phyloP scores from a whole-genome alignment of 2,113 vertebrate genomes.

The Psettodes erumei region DNA sequence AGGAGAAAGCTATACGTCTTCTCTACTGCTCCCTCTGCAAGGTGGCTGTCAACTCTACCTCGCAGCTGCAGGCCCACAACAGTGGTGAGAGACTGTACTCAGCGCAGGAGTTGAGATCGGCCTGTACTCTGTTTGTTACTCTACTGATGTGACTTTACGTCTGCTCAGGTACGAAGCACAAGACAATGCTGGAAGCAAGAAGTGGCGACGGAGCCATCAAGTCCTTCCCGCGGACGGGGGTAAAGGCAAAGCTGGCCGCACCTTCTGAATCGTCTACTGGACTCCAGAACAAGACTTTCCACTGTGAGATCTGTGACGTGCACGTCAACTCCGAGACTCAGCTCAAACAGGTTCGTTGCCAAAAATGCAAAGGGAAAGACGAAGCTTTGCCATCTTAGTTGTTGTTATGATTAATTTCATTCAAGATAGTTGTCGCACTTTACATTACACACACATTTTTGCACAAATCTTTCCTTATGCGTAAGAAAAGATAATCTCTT shows the following conservation, averaged over 20 bases:
- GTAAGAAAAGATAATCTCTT: background rate
- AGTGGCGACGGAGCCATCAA: slow-evolving; percentile 96
- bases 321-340: slow-evolving; percentile 99
- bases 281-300: slow-evolving; percentile 98
- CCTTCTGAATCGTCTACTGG: slow-evolving; percentile 87
- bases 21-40: slow-evolving; percentile 99
- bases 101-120: background rate
- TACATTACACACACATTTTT: too few species aligned
- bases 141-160: background rate
- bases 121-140: background rate
- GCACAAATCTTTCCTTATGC: too few species aligned
- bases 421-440: background rate
- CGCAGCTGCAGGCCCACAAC: slow-evolving; percentile 98
- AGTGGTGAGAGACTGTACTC: slow-evolving; percentile 86
- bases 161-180: slow-evolving; percentile 94
- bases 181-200: slow-evolving; percentile 97
- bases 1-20: slow-evolving; percentile 93
- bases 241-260: slow-evolving; percentile 89
- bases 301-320: slow-evolving; percentile 98
- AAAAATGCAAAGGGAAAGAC: background rate
- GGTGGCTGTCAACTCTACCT: slow-evolving; percentile 97
- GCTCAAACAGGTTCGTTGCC: slow-evolving; percentile 92
- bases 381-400: too few species aligned
- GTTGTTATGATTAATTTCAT: background rate
- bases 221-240: slow-evolving; percentile 93